phyloP scores from a whole-genome alignment of 2,888 invertebrate species.

The Acrobasis consociella region DNA sequence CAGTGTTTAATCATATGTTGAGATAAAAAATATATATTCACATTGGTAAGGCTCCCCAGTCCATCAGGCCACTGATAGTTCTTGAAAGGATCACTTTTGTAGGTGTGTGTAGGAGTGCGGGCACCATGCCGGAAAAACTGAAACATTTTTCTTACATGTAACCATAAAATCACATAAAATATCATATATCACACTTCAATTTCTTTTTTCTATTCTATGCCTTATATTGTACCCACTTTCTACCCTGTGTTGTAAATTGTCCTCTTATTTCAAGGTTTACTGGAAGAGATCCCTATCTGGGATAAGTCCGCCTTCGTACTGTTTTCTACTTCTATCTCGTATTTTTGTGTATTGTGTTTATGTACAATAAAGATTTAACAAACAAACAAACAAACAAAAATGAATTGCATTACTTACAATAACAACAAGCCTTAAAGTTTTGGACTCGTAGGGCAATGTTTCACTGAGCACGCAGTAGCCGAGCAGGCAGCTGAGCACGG shows the following conservation, averaged over 20 bases:
- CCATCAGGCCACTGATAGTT: constrained; percentile 92
- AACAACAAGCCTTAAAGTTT: constrained; percentile 68
- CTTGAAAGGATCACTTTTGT: constrained; percentile 91
- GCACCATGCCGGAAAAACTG: constrained; percentile 93
- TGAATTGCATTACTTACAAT: constrained; percentile 55
- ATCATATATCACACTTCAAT: background rate
- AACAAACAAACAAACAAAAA: too few species aligned
- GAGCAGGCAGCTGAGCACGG: constrained; percentile 73
- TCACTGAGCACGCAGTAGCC: constrained; percentile 77
- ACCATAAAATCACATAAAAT: background rate
- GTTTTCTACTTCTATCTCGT: too few species aligned
- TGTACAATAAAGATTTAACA: too few species aligned
- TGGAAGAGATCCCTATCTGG: too few species aligned
- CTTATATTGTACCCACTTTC: too few species aligned
- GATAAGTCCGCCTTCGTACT: too few species aligned
- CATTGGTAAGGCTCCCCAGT: constrained; percentile 90
- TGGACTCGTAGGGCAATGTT: constrained; percentile 73
- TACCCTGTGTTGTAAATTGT: too few species aligned
- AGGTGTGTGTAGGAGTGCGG: constrained; percentile 88
- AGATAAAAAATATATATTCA: constrained; percentile 61
- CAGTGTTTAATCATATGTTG: too few species aligned
- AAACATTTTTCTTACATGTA: constrained; percentile 30
- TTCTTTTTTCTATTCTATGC: too few species aligned
- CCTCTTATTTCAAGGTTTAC: too few species aligned
- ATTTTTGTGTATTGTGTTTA: too few species aligned